Base-by-base conservation (phyloP, 2,113 vertebrate species). In the Tupaia tana region DNA sequence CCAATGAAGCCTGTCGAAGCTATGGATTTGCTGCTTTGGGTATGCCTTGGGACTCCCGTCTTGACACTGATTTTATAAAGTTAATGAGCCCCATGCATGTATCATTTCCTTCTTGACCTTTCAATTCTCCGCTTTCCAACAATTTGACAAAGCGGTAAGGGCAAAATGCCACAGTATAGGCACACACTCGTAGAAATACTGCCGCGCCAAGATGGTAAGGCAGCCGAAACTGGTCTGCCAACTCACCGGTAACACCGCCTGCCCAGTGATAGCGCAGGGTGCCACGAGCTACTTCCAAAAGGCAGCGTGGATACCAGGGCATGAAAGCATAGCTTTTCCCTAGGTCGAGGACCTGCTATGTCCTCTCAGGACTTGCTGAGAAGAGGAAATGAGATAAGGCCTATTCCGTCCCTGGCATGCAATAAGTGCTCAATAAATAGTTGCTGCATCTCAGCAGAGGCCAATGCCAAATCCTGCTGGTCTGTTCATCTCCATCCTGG, bases 61-160 rank as follows among this genome's bases (percentile, higher is more conserved):
- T 71, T 67, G 22, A n/a, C 24, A 29, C 18, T 88, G 82, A 81
- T 77, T 89, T 89, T 80, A 86, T 52, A 67, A 86, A 90, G 24
- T 52, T 69, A 90, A 70, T 3, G 22, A 77, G 80, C 25, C n/a
- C 69, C 20, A 31, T 22, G 20, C 7, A 24, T 14, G n/a, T 31
- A 94, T n/a, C 52, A 66, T 19, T 75, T 93, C 43, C 87, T 92
- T 52, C 63, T 19, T 11, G 12, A 10, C 22, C 64, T 89, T 86
- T 80, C n/a, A 61, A 69, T 56, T 82, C 22, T 92, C 90, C 8
- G 66, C 31, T 95, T 79, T 73, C 19, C 11, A 89, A 74, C 14
- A 78, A 18, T 34, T 69, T 64, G 89, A 66, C 78, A 31, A 87
- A 71, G 63, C 0, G 74, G n/a, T 27, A 54, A 78, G 56, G 24